Conservation (phyloP, 2,113 vertebrate species). For the Nycticryphes semicollaris region DNA sequence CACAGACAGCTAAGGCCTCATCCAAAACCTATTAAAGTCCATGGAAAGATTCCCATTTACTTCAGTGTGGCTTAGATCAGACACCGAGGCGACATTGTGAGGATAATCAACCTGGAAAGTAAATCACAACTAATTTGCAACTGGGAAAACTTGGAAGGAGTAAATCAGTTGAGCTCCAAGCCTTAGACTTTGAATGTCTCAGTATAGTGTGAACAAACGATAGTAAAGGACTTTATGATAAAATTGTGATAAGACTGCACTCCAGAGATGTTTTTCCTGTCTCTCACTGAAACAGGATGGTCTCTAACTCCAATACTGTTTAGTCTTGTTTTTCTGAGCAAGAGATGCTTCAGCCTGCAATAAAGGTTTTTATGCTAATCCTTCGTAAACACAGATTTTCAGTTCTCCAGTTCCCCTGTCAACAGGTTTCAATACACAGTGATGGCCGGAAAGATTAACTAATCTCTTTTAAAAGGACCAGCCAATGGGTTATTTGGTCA, state of each 20-base stretch:
- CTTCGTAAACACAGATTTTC: not conserved
- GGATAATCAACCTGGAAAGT: not conserved
- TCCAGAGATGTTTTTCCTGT: not conserved
- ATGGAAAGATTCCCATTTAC: constrained; percentile 22
- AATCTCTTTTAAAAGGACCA: not conserved
- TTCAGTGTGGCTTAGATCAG: constrained; percentile 5
- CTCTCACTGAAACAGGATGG: not conserved
- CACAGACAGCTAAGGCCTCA: constrained; percentile 8
- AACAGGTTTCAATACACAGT: not conserved
- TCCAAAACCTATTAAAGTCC: constrained; percentile 48
- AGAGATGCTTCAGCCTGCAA: not conserved
- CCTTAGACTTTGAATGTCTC: not conserved
- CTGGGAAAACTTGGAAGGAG: not conserved
- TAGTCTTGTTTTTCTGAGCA: not conserved
- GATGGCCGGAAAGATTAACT: not conserved
- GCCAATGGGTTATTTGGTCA: not conserved
- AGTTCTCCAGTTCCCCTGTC: not conserved
- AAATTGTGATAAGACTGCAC: not conserved
- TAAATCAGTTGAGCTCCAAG: not conserved
- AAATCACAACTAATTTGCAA: constrained; percentile 24
- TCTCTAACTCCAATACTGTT: not conserved
- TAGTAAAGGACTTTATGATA: not conserved
- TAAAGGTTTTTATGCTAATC: constrained; percentile 7
- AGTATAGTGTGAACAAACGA: not conserved
- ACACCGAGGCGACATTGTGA: fast-evolving